Percentiles rank a stretch among this genome's conserved stretches.
Evolutionary conservation across 35 echinoderm and acorn worm species (phyloP).

Genomic region (Eucidaris tribuloides): DNA sequence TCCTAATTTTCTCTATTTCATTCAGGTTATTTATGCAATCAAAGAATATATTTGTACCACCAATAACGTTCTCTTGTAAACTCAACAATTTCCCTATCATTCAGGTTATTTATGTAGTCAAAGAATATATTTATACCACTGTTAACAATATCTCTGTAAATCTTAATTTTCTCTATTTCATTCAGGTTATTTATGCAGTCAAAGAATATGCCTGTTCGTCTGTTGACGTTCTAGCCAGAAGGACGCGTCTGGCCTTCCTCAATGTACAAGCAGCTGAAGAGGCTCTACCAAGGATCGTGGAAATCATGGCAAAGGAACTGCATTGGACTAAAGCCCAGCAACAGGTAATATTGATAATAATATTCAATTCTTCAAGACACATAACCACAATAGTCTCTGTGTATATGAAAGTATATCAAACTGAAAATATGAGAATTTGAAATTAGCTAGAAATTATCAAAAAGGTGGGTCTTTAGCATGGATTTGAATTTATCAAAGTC

Average conservation of each 20-base stretch:
- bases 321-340: constrained; percentile 67
- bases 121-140: constrained; percentile 70
- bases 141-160: too few species aligned
- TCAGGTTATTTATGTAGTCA: too few species aligned
- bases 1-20: too few species aligned
- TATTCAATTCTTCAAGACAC: not conserved
- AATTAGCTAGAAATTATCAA: too few species aligned
- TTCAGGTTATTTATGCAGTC: constrained; percentile 83
- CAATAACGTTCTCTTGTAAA: constrained; percentile 94
- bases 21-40: too few species aligned
- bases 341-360: constrained; percentile 52
- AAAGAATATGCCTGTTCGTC: constrained; percentile 86
- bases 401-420: not conserved
- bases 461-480: too few species aligned
- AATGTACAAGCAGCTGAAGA: constrained; percentile 98
- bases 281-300: constrained; percentile 76
- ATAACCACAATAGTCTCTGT: not conserved
- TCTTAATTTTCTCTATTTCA: too few species aligned
- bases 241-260: constrained; percentile 83
- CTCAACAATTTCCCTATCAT: too few species aligned
- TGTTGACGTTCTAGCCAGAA: constrained; percentile 83
- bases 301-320: constrained; percentile 84
- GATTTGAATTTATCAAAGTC: too few species aligned
- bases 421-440: too few species aligned
- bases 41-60: too few species aligned